Percentiles rank a stretch among this genome's conserved stretches.
Evolutionary conservation across 2,888 invertebrate species (phyloP).

Genomic region (Tipula helvola): DNA sequence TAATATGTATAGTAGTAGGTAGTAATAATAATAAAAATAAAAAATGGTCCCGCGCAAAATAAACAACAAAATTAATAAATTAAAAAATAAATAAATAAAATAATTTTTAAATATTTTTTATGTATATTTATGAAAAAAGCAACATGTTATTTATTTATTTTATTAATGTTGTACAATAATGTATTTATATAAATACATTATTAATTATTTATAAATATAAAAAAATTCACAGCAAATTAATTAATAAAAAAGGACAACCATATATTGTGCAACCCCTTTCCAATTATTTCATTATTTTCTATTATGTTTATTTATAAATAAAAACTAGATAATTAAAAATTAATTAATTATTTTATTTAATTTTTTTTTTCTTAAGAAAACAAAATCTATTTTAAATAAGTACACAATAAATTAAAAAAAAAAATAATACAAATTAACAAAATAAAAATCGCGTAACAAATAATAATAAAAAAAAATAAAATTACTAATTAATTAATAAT

Average conservation of each 20-base stretch:
- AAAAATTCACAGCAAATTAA: constrained; percentile 4
- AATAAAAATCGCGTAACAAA: constrained; percentile 4
- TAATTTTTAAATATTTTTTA: not conserved
- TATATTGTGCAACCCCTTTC: constrained; percentile 10
- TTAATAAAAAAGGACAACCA: not conserved
- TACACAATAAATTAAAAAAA: not conserved
- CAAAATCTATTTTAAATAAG: constrained; percentile 6
- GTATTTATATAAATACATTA: not conserved
- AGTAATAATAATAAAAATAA: not conserved
- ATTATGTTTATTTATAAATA: not conserved
- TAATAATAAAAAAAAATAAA: not conserved
- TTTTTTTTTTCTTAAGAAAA: not conserved
- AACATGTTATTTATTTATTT: not conserved
- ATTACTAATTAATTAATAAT: not conserved
- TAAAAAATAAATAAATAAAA: constrained; percentile 5
- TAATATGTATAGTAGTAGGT: not conserved
- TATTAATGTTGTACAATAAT: not conserved
- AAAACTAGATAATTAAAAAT: not conserved
- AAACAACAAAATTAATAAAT: not conserved
- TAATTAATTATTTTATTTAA: not conserved
- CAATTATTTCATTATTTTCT: not conserved
- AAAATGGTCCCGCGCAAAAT: constrained; percentile 9
- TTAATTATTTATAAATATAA: not conserved
- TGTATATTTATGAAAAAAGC: not conserved
- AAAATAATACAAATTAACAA: not conserved